Evolutionary conservation across 30 jellyfish, hydroid and myxozoan species (phyloP), one percentile per base, ranked within the genome.

Genomic region (Turritopsis rubra): DNA sequence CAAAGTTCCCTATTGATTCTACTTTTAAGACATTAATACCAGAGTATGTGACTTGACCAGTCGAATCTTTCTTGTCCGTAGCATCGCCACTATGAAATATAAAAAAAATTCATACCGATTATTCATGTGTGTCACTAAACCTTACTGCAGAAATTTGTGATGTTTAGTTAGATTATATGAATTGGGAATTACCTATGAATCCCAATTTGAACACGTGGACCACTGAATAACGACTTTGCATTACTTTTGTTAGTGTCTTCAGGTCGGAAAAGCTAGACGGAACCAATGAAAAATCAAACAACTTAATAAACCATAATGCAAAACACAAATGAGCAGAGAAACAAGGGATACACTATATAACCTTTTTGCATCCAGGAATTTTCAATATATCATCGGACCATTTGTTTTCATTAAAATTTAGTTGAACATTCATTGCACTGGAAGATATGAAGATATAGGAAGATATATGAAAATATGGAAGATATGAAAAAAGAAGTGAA

Each of bases 21-120:
- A 65, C 79, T 65, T 80, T 80, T 27, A 80, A 27, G 24, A 80
- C 81, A 65, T 30, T 70, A 65, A 80, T 31, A 16, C 87, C 87
- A 80, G 79, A 52, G 79, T 80, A 80, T 3, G 87, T 17, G 16
- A 41, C 24, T 26, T 74, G 54, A 23, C 82, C 82, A 74, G 16
- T 23, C 9, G 54, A 28, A 65, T 53, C 87, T 65, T 80, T 80
- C 53, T 53, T 80, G 26, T 23, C 21, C 8, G 87, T 25, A 17
- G 87, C 87, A 5, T 80, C 87, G 18, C 87, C 87, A 53, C 87
- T 80, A 74, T n/a, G n/a, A n/a, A n/a, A n/a, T n/a, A n/a, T n/a
- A n/a, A n/a, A 41, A 41, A 13, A 41, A 66, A 41, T 13, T 41
- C 60, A 3, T 13, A 41, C 60, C 60, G 13, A 3, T 41, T 41